A percentile compares a stretch with the other conserved stretches of the same genome.
Evolutionary conservation across 2,797 vertebrate genomes (phyloP).

Genomic region (Myripristis murdjan): DNA sequence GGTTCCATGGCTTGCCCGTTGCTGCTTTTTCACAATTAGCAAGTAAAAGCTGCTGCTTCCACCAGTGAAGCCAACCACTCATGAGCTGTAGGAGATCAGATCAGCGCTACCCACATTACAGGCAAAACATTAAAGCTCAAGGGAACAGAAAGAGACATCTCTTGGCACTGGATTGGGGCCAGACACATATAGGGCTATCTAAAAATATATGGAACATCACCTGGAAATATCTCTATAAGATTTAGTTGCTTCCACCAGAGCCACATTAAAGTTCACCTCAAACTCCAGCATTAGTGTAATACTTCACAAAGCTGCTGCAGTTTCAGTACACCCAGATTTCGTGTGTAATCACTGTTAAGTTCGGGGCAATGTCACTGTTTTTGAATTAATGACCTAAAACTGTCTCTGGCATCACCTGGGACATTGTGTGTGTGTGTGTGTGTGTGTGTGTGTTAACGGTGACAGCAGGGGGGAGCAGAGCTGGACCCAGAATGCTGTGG

Average conservation of each 20-base stretch:
- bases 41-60: neutral
- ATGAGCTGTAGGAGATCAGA: neutral
- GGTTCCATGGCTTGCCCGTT: neutral
- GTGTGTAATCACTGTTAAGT: constrained; percentile 12
- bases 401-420: constrained; percentile 21
- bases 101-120: neutral
- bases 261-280: neutral
- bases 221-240: neutral
- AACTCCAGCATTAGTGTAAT: neutral
- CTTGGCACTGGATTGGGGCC: neutral
- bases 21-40: too few species aligned
- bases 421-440: neutral
- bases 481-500: constrained; percentile 26
- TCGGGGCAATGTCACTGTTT: constrained; percentile 31
- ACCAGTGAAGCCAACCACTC: neutral
- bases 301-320: neutral
- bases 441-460: constrained; percentile 13
- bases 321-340: neutral
- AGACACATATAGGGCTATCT: too few species aligned
- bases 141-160: neutral
- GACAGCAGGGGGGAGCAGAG: constrained; percentile 39
- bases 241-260: neutral
- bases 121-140: neutral
- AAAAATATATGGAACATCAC: neutral
- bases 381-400: constrained; percentile 44